phyloP scores from a whole-genome alignment of 2,797 vertebrate genomes.

The Apogon hyalosoma region DNA sequence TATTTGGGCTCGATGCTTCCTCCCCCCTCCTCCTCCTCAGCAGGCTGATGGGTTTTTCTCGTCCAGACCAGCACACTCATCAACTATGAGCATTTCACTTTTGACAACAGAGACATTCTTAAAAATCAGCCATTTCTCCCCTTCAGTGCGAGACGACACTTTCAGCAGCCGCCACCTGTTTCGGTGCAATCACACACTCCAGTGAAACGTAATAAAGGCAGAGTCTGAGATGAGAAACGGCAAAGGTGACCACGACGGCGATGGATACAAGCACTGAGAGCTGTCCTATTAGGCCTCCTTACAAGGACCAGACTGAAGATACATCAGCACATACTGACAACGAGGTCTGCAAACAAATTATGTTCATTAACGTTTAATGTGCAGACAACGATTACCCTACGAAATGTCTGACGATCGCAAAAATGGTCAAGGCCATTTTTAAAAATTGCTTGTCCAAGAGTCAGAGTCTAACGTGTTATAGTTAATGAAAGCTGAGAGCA shows the following conservation, averaged over 20 bases:
- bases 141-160: conserved; percentile 36
- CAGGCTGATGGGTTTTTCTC: conserved; percentile 39
- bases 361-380: too few relatives aligned
- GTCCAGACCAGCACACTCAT: conserved; percentile 25
- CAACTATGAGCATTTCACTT: conserved; percentile 44
- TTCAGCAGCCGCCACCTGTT: conserved; percentile 21
- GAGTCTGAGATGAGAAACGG: conserved; percentile 53
- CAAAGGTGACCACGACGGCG: conserved; percentile 48
- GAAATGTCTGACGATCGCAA: too few relatives aligned
- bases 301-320: background rate
- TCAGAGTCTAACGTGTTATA: too few relatives aligned
- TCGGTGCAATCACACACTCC: conserved; percentile 59
- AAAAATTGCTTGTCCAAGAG: too few relatives aligned
- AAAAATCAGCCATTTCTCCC: conserved; percentile 38
- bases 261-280: conserved; percentile 41
- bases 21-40: conserved; percentile 5
- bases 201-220: conserved; percentile 56
- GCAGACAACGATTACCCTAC: too few relatives aligned
- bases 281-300: conserved; percentile 12
- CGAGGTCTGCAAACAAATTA: too few relatives aligned
- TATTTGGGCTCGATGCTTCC: conserved; percentile 17
- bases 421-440: too few relatives aligned
- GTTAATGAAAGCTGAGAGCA: too few relatives aligned
- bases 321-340: conserved; percentile 9
- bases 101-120: conserved; percentile 57